Evolutionary conservation across 2,797 vertebrate species (phyloP), one percentile per base, ranked within the genome.

Genomic region (Parauchenoglanis ngamensis): DNA sequence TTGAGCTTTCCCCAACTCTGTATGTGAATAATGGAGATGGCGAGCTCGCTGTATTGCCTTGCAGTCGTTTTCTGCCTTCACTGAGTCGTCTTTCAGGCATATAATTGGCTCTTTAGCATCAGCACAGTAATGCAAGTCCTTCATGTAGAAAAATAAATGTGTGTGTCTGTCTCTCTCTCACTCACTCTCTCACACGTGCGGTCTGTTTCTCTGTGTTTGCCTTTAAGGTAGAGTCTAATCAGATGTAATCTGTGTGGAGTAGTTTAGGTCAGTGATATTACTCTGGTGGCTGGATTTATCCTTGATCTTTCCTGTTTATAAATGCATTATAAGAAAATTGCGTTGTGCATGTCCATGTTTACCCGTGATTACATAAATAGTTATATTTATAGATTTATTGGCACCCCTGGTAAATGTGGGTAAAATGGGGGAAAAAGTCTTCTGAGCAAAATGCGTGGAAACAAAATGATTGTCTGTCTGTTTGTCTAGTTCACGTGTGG

Each of bases 61-160:
- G 0, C 12, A 44, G 44, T 81, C 67, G 21, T 56, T 72, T 56
- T 44, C n/a, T 28, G 57, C 72, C 52, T 72, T 8, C 65, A 40
- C 63, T 0, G 25, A 83, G 70, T 78, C 1, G 31, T 67, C 86
- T 57, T 65, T 88, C 83, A 79, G 54, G 65, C 87, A 52, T 84
- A 65, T 85, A 88, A 88, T 88, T 88, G 76, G n/a, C 76, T 73
- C 54, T 88, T 85, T 73, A 88, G 76, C 40, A 70, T 84, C 82
- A 70, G 73, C 61, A 25, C 35, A 68, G 72, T 67, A 78, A 57
- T 68, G 54, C 78, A 28, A 72, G 49, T 77, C 8, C 49, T 56
- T 87, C 72, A 70, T 84, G 63, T 70, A 75, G 35, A 87, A 84
- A 84, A 83, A 84, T 21, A 1, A 44, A 35, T 19, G n/a, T 46